phyloP scores from a whole-genome alignment of 2,888 invertebrate genomes.

The Tachystola acroxantha region DNA sequence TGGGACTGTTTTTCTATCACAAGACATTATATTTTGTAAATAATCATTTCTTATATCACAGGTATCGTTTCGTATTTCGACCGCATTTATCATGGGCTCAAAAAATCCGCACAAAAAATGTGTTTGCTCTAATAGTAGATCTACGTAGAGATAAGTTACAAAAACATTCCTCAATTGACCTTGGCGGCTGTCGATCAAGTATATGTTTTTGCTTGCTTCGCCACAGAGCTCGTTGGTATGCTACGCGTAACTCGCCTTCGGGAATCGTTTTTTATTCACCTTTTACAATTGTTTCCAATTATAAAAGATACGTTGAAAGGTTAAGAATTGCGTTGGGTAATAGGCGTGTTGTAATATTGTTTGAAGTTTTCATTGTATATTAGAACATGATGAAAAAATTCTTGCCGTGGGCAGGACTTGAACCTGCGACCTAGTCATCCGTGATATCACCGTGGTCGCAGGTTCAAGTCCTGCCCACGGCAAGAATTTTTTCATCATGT shows the following conservation, averaged over 20 bases:
- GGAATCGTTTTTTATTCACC: background rate
- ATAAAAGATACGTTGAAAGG: background rate
- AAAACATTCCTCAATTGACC: conserved; percentile 9
- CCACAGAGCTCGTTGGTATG: conserved; percentile 3
- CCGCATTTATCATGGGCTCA: no score
- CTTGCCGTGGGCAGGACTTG: no score
- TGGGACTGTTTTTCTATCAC: no score
- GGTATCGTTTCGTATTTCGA: no score
- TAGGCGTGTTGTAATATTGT: background rate
- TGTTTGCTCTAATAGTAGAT: conserved; percentile 4
- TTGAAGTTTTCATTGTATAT: no score
- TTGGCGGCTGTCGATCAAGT: conserved; percentile 5
- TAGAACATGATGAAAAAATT: no score
- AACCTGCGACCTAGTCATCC: no score
- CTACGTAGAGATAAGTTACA: conserved; percentile 7
- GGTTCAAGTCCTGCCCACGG: no score
- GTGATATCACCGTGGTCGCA: no score
- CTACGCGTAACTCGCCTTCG: conserved; percentile 10
- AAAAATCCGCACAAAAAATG: conserved; percentile 4
- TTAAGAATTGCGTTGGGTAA: conserved; percentile 1
- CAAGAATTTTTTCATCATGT: no score
- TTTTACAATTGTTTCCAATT: background rate
- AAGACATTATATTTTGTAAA: no score
- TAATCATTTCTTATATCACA: no score
- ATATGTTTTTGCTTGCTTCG: conserved; percentile 4